These are phyloP conservation scores for Stegastes partitus DNA, from an alignment of 2,113 vertebrate genomes.

Conservation along the genomic window DNA sequence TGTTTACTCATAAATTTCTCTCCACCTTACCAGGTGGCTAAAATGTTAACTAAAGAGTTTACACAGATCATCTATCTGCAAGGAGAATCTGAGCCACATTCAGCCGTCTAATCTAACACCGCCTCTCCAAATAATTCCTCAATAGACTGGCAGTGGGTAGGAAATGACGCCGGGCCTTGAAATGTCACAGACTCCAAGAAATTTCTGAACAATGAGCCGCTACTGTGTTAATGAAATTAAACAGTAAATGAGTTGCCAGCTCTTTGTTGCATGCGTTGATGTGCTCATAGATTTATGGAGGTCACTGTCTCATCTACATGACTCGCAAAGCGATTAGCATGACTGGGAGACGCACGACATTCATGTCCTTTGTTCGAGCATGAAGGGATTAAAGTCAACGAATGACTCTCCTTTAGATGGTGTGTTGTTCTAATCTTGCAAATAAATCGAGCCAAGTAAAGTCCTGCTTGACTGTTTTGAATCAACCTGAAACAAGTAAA, in stretches of 20 bases:
- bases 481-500: too few relatives aligned
- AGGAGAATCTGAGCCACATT: not conserved
- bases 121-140: not conserved
- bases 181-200: not conserved
- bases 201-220: slow-evolving; percentile 24
- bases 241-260: not conserved
- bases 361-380: not conserved
- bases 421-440: not conserved
- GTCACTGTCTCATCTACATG: not conserved
- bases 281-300: slow-evolving; percentile 20
- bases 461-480: too few relatives aligned
- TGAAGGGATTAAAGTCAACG: not conserved
- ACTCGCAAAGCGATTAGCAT: slow-evolving; percentile 1
- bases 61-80: not conserved
- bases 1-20: not conserved
- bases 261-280: slow-evolving; percentile 15
- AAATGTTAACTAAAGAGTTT: not conserved
- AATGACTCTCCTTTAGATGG: not conserved
- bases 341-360: slow-evolving; percentile 2
- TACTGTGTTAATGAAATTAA: slow-evolving; percentile 31
- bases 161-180: slow-evolving; percentile 7
- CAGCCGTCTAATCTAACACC: not conserved
- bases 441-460: too few relatives aligned
- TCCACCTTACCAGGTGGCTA: not conserved
- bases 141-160: not conserved